These are phyloP conservation scores for Thalassoma bifasciatum DNA, from an alignment of 2,113 vertebrate genomes.

Conservation along the genomic window DNA sequence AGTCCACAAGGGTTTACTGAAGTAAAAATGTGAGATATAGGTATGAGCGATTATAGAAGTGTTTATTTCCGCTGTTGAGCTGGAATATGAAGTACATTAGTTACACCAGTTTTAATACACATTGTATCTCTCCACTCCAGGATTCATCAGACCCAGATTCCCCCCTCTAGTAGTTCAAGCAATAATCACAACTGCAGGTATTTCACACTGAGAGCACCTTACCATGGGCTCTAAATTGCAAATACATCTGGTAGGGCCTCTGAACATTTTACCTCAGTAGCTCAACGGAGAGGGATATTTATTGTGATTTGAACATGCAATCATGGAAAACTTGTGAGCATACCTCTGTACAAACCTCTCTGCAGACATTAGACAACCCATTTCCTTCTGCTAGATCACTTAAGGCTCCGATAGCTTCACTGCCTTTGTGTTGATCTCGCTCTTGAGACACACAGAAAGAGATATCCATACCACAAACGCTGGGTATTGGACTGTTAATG, in stretches of 20 bases:
- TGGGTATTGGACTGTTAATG: slow-evolving; percentile 57
- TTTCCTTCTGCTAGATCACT: slow-evolving; percentile 80
- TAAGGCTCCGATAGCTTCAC: slow-evolving; percentile 61
- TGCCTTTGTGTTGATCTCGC: slow-evolving; percentile 65
- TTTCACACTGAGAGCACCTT: slow-evolving; percentile 29
- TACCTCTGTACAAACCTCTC: slow-evolving; percentile 74
- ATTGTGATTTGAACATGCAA: slow-evolving; percentile 78
- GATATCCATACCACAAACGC: slow-evolving; percentile 67
- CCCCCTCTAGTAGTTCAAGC: slow-evolving; percentile 17
- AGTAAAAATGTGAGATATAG: too few relatives aligned
- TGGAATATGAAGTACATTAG: neutral
- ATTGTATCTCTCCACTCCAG: neutral
- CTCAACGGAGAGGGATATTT: slow-evolving; percentile 63
- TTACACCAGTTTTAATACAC: neutral
- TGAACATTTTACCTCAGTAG: slow-evolving; percentile 64
- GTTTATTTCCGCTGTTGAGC: neutral
- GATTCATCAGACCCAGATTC: neutral
- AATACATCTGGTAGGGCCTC: slow-evolving; percentile 47
- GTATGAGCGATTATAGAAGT: too few relatives aligned
- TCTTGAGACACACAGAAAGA: slow-evolving; percentile 62
- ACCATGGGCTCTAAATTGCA: slow-evolving; percentile 59
- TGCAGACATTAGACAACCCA: slow-evolving; percentile 72
- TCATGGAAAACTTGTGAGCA: slow-evolving; percentile 77
- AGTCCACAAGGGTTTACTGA: too few relatives aligned
- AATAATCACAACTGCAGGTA: slow-evolving; percentile 40